A percentile compares a stretch with the other conserved stretches of the same genome.
phyloP scores from a whole-genome alignment of 2,113 vertebrate genomes.

The Limnothrissa miodon region DNA sequence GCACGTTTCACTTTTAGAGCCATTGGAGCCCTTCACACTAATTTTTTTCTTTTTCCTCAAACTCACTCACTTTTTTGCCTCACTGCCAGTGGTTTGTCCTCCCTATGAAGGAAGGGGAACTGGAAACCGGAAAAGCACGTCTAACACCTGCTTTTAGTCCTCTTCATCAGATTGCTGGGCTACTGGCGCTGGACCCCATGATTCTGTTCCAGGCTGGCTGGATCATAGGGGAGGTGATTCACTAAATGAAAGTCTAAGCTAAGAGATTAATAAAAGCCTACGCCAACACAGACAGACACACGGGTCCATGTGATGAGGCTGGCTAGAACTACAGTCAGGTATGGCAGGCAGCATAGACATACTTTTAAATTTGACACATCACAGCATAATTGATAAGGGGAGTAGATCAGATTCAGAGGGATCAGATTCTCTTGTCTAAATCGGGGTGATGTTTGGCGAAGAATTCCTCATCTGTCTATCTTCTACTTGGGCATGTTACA shows the following conservation, averaged over 20 bases:
- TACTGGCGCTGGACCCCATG: no score
- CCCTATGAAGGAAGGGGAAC: background rate
- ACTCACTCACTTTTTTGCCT: background rate
- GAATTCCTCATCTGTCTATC: no score
- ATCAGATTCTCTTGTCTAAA: no score
- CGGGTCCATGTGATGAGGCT: background rate
- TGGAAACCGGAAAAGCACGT: background rate
- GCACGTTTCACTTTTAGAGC: background rate
- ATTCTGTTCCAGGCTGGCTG: background rate
- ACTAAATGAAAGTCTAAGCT: background rate
- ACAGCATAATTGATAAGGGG: background rate
- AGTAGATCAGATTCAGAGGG: background rate
- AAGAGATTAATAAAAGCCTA: conserved; percentile 6
- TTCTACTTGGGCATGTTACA: no score
- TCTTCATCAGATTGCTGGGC: background rate
- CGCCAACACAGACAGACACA: conserved; percentile 9
- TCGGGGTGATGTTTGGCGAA: no score
- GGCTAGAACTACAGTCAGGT: background rate
- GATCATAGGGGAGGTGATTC: background rate
- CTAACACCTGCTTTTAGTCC: background rate
- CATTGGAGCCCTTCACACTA: background rate
- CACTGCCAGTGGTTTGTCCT: background rate
- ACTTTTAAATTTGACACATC: conserved; percentile 13
- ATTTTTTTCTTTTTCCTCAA: background rate
- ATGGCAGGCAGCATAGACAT: background rate